Conservation (phyloP, 2,113 vertebrate species). For the Chaetodon trifascialis region DNA sequence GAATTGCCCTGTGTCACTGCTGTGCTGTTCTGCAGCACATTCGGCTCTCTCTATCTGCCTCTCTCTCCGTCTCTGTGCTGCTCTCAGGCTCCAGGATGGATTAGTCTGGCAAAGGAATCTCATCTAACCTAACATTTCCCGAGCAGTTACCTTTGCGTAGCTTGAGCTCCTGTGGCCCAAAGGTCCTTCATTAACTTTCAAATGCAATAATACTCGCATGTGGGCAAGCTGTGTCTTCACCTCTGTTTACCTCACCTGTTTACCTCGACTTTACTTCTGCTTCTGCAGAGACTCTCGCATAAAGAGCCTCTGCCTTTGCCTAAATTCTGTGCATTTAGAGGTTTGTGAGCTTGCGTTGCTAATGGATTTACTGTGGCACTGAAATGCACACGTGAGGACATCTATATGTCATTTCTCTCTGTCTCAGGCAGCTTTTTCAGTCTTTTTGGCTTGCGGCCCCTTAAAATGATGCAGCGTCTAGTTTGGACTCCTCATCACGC, state of each 20-base stretch:
- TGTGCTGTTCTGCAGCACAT: constrained; percentile 73
- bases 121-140: constrained; percentile 85
- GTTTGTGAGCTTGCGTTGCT: neutral
- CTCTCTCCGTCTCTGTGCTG: constrained; percentile 54
- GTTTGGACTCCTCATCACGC: neutral
- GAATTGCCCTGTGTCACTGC: constrained; percentile 85
- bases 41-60: constrained; percentile 53
- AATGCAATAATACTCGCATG: constrained; percentile 59
- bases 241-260: constrained; percentile 66
- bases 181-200: constrained; percentile 78
- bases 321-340: neutral
- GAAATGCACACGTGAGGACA: neutral
- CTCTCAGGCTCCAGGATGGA: constrained; percentile 79
- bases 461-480: neutral
- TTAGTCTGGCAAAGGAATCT: constrained; percentile 82
- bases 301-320: neutral
- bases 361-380: neutral
- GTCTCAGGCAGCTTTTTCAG: too few relatives aligned
- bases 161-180: constrained; percentile 70
- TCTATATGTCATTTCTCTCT: neutral
- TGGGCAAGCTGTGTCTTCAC: constrained; percentile 43
- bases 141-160: constrained; percentile 80
- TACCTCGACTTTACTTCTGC: constrained; percentile 38
- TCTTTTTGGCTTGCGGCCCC: neutral
- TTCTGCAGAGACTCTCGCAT: neutral